Base-by-base conservation (phyloP, 1,140 invertebrate genomes). In the Drosophila sulfurigaster region DNA sequence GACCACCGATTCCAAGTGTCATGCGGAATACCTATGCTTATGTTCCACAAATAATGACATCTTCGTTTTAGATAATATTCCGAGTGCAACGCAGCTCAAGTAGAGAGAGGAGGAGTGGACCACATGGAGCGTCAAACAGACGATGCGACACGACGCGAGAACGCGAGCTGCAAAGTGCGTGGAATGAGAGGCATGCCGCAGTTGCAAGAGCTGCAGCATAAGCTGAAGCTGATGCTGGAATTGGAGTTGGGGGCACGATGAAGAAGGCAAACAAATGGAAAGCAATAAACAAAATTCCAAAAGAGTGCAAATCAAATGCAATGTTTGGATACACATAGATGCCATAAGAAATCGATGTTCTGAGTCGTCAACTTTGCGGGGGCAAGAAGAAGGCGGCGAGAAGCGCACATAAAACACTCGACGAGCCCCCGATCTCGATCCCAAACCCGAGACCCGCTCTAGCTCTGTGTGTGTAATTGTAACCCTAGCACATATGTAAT, bases 401-500 rank as follows among this genome's bases (percentile, higher is more conserved):
- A 25, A 20, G 52, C 52, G 32, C 52, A 38, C 52, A 56, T 86
- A 82, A 86, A 79, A 82, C 76, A 63, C 58, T 66, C 80, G 74
- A 82, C 82, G 57, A n/a, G 56, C 15, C 64, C 35, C 30, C 41
- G 58, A 56, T 48, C 38, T 28, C 25, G 7, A 38, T 30, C 25
- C 20, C 20, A 25, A 20, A 20, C 20, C 3, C 20, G 20, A 20
- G 10, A 32, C 20, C 20, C 20, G 7, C 41, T 48, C n/a, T 60
- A 38, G 35, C 35, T 11, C 30, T 7, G 30, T 32, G 30, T 10
- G 4, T 75, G 73, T 58, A 71, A 71, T 51, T 82, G 85, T 89
- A 89, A 83, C 83, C 83, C 78, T 83, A 80, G 85, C 75, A 38
- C 67, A 75, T 67, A 85, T 75, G 79, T 88, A 88, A 88, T 88